Evolutionary conservation across 2,113 vertebrate genomes (phyloP), one percentile per base, ranked within the genome.

Genomic region (Pachyramphus minor): DNA sequence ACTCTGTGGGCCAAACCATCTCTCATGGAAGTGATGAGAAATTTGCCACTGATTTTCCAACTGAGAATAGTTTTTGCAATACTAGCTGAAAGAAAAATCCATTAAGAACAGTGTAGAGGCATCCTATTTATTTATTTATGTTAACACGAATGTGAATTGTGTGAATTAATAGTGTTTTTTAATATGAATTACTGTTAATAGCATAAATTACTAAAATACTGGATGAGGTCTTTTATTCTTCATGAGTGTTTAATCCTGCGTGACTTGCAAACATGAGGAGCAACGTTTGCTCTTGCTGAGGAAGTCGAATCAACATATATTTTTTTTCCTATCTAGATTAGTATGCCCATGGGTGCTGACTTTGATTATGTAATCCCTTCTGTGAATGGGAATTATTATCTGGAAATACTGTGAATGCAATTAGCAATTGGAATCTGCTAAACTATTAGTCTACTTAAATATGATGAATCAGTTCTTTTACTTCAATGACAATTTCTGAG

Each of bases 391-490:
- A 97, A 31, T 69, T 93, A n/a, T 64, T 87, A 89, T 82, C 84
- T 81, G 56, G 69, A 90, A 87, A 81, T 77, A 47, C 41, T 93
- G 55, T 72, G 83, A 96, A 95, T 69, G 55, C 59, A 93, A 68
- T 77, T 92, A 93, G 62, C n/a, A 72, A 50, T 76, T 89, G 44
- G 50, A 96, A 84, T 90, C 42, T 80, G 47, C 66, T 93, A 84
- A 97, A 86, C 94, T 93, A 77, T 81, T 89, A 62, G 50, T 76
- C 60, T 93, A 85, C 53, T 66, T 76, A 69, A 92, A 88, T 84
- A 63, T 58, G 80, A 96, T 76, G 21, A 82, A 52, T 63, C 35
- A 15, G 20, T 19, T 72, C 21, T 53, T 86, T 81, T 81, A 47
- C 47, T 88, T 93, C 21, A 87, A 52, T 73, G 72, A 69, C 81